Percentiles rank a stretch among this genome's conserved stretches.
phyloP scores from a whole-genome alignment of 2,113 vertebrate species.

The Thymallus thymallus region DNA sequence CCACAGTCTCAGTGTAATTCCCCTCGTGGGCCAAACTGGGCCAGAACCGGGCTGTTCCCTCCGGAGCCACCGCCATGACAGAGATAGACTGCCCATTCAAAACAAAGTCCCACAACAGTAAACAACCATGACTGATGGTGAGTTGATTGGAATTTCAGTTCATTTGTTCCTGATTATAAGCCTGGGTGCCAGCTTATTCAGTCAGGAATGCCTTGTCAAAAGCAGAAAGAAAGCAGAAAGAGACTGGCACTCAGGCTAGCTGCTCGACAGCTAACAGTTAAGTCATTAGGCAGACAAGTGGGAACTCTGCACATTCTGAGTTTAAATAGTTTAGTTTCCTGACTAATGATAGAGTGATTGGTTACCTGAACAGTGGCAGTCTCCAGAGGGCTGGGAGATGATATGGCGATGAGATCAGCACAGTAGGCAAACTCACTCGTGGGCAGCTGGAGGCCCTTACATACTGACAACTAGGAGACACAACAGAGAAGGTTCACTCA shows the following conservation, averaged over 20 bases:
- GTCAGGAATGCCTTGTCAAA: too few relatives aligned
- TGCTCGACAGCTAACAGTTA: too few relatives aligned
- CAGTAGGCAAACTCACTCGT: conserved; percentile 79
- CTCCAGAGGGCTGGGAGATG: conserved; percentile 73
- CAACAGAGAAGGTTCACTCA: neutral
- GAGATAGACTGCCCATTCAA: conserved; percentile 67
- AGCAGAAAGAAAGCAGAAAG: too few relatives aligned
- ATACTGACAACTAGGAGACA: conserved; percentile 80
- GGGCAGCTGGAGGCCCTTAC: conserved; percentile 92
- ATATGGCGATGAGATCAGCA: conserved; percentile 83
- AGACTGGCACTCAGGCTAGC: too few relatives aligned
- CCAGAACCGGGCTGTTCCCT: conserved; percentile 88
- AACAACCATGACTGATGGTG: neutral
- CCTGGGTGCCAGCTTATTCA: too few relatives aligned
- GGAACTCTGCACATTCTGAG: too few relatives aligned
- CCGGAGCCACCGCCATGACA: conserved; percentile 81
- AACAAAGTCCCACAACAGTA: neutral
- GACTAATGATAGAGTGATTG: too few relatives aligned
- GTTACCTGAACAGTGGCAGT: conserved; percentile 76
- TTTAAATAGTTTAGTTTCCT: too few relatives aligned
- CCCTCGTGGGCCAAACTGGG: conserved; percentile 84
- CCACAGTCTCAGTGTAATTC: conserved; percentile 74
- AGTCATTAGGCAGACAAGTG: too few relatives aligned
- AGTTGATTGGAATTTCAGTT: too few relatives aligned
- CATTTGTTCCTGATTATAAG: too few relatives aligned